phyloP scores from a whole-genome alignment of 2,113 vertebrate genomes.

The Clarias gariepinus region DNA sequence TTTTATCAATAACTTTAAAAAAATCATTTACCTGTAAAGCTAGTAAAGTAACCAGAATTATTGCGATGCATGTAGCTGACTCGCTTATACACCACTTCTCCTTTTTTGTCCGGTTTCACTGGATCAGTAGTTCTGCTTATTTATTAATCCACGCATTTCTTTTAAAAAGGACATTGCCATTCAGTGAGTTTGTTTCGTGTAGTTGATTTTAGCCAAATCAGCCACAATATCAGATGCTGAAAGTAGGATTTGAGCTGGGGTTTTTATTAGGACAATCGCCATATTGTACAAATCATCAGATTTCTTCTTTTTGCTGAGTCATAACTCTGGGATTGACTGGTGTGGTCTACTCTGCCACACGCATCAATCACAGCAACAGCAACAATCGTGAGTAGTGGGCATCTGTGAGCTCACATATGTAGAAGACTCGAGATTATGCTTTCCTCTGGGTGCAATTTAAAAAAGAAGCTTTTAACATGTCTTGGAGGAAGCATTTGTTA shows the following conservation, averaged over 20 bases:
- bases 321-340: neutral
- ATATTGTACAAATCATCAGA: neutral
- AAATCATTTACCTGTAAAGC: slow-evolving; percentile 16
- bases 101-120: neutral
- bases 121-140: neutral
- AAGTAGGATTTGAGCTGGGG: neutral
- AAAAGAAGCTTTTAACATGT: neutral
- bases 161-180: neutral
- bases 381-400: neutral
- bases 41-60: slow-evolving; percentile 13
- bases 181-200: neutral
- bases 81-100: neutral
- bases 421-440: neutral
- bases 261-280: neutral
- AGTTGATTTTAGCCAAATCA: neutral
- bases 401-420: neutral
- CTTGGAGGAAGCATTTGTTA: neutral
- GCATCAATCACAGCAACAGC: neutral
- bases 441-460: neutral
- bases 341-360: neutral
- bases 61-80: neutral
- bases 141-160: neutral
- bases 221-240: neutral
- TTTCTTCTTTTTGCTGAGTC: neutral
- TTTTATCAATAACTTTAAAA: slow-evolving; percentile 32